phyloP scores from a whole-genome alignment of 2,797 vertebrate species.

The Hozukius guyotensis region DNA sequence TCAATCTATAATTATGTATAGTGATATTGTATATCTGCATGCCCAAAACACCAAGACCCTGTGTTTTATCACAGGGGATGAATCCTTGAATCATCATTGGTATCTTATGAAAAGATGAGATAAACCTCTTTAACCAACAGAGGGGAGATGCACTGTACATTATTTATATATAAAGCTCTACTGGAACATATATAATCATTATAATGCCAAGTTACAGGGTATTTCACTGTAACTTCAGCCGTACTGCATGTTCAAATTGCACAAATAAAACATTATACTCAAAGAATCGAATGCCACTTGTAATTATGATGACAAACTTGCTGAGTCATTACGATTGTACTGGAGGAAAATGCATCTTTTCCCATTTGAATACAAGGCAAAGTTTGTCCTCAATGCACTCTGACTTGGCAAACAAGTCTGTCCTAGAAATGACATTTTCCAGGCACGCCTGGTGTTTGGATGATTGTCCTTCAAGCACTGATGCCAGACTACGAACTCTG shows the following conservation, averaged over 20 bases:
- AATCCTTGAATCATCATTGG: neutral
- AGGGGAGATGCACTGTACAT: neutral
- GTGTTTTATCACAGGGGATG: neutral
- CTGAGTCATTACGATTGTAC: neutral
- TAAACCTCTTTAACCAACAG: too few species aligned
- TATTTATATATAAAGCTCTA: neutral
- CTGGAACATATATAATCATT: neutral
- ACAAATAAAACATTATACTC: neutral
- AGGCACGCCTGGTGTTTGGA: conserved; percentile 26
- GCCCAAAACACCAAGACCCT: neutral
- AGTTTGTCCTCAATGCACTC: conserved; percentile 55
- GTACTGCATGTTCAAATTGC: neutral
- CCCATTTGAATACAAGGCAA: conserved; percentile 15
- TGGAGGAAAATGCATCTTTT: neutral
- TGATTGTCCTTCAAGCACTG: conserved; percentile 10
- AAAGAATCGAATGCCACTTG: neutral
- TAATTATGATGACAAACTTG: neutral
- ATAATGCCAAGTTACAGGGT: too few species aligned
- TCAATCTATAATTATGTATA: neutral
- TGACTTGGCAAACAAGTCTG: conserved; percentile 42
- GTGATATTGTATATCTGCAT: neutral
- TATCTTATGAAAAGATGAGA: neutral
- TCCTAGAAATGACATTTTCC: conserved; percentile 20
- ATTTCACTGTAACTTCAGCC: neutral
- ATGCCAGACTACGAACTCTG: conserved; percentile 45